Evolutionary conservation across 2,888 invertebrate species (phyloP).

Genomic region (Thelaira solivaga): DNA sequence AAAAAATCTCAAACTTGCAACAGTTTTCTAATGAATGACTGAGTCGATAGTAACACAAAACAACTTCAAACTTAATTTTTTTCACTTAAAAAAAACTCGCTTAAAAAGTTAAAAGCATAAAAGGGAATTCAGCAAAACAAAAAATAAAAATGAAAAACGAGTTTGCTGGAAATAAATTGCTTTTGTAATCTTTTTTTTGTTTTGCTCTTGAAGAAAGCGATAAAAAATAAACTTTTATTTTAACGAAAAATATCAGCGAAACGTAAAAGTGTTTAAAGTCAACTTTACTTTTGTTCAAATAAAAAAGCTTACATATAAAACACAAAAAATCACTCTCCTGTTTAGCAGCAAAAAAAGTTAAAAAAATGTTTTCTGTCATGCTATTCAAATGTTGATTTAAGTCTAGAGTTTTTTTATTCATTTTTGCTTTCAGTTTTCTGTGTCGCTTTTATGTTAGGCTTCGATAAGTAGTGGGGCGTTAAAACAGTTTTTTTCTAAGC

Average conservation of each 20-base stretch:
- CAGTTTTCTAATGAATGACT: constrained; percentile 53
- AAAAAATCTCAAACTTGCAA: constrained; percentile 46
- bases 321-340: constrained; percentile 21
- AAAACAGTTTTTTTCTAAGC: constrained; percentile 30
- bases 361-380: constrained; percentile 45
- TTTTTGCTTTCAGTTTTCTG: neutral
- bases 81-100: constrained; percentile 13
- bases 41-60: constrained; percentile 12
- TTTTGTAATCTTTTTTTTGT: neutral
- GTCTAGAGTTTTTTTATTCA: constrained; percentile 14
- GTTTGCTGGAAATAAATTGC: constrained; percentile 47
- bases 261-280: constrained; percentile 75
- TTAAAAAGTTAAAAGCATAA: neutral
- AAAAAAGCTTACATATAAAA: neutral
- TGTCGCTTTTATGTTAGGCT: neutral
- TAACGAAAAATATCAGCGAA: constrained; percentile 71
- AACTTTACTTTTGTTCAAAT: constrained; percentile 59
- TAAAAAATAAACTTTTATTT: constrained; percentile 44
- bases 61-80: constrained; percentile 26
- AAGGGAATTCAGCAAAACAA: too few species aligned
- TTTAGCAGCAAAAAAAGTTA: neutral
- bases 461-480: constrained; percentile 57
- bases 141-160: neutral
- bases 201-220: constrained; percentile 6
- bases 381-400: constrained; percentile 66